Conservation (phyloP, 2,888 invertebrate species). For the Nipponacmea schrenckii region DNA sequence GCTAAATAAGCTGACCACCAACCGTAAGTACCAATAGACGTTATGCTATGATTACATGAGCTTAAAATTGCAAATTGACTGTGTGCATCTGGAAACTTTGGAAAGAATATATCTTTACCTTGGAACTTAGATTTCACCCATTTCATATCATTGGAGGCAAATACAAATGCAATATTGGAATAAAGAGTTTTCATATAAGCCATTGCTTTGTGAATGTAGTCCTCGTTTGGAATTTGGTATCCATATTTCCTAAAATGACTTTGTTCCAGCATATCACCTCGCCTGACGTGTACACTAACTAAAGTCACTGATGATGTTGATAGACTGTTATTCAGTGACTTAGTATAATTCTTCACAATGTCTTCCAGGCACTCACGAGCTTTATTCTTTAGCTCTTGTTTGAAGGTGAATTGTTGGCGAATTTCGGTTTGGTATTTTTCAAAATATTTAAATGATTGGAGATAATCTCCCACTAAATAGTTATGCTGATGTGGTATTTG, state of each 20-base stretch:
- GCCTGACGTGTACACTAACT: not conserved
- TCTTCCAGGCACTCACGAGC: not conserved
- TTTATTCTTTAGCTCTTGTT: not conserved
- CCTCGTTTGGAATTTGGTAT: not conserved
- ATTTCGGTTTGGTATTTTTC: not conserved
- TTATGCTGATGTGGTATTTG: not conserved
- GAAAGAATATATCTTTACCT: not conserved
- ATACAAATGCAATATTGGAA: not conserved
- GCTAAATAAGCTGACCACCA: slow-evolving; percentile 2
- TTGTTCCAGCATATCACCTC: not conserved
- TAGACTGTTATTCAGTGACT: not conserved
- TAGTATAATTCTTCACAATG: not conserved
- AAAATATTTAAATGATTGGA: not conserved
- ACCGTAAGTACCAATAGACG: not conserved
- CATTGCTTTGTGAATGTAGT: not conserved
- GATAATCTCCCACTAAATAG: not conserved
- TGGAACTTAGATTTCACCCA: not conserved
- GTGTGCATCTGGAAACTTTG: not conserved
- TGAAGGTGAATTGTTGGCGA: not conserved
- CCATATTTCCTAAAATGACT: not conserved
- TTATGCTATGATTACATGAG: not conserved
- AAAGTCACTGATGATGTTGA: not conserved
- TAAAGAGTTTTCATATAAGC: not conserved
- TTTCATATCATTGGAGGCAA: not conserved
- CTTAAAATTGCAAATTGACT: not conserved